A percentile compares a stretch with the other conserved stretches of the same genome.
Conservation (phyloP, 2,113 vertebrate genomes). For the Psittacula cyanocephala region DNA sequence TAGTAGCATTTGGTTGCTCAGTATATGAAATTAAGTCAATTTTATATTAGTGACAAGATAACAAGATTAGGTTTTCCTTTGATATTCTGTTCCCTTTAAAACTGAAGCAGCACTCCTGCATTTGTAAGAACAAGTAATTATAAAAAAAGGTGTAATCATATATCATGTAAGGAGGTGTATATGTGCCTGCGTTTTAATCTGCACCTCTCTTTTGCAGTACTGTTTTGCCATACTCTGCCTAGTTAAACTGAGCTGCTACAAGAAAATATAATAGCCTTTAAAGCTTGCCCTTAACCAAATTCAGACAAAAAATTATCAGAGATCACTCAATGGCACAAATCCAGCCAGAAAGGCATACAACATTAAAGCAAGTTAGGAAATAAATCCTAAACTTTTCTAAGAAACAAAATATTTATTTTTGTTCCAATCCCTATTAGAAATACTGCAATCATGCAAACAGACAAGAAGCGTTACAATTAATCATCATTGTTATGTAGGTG, state of each 20-base stretch:
- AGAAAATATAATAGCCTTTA: background rate
- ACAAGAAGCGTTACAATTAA: background rate
- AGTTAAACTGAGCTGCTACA: background rate
- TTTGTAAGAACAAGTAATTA: background rate
- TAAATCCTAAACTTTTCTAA: background rate
- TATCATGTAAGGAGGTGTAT: accelerated
- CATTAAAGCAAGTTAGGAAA: background rate
- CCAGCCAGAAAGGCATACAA: background rate
- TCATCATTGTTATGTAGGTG: background rate
- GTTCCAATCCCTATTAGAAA: background rate
- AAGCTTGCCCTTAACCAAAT: background rate
- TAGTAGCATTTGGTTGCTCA: background rate
- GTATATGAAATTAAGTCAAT: background rate
- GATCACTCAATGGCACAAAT: background rate
- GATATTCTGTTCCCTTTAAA: background rate
- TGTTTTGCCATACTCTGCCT: background rate
- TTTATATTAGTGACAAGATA: background rate
- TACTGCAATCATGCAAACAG: background rate
- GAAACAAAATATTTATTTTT: background rate
- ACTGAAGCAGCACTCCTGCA: background rate
- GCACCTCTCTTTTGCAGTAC: background rate
- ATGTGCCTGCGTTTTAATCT: background rate
- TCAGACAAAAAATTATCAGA: background rate
- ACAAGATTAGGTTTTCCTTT: background rate
- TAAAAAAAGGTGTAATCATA: background rate